Evolutionary conservation across 1,140 invertebrate genomes (phyloP).

Genomic region (Phortica variegata): DNA sequence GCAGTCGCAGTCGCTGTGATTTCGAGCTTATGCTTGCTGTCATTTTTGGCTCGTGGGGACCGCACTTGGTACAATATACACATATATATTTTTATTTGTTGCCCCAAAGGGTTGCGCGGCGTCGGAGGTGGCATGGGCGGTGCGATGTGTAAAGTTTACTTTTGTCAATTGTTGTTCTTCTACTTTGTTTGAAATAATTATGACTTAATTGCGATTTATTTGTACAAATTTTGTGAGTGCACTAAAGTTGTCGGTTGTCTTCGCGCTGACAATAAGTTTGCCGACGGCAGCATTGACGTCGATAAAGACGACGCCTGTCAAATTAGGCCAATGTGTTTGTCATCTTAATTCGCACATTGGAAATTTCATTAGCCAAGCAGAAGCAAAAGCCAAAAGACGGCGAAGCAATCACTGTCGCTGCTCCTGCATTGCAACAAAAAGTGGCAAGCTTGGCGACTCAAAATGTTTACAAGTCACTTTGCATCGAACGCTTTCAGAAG

Average conservation of each 20-base stretch:
- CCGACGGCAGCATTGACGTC: conserved; percentile 2
- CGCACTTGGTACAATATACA: conserved; percentile 18
- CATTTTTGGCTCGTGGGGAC: too few species aligned
- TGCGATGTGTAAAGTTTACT: conserved; percentile 12
- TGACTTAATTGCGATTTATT: conserved; percentile 49
- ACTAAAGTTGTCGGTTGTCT: conserved; percentile 6
- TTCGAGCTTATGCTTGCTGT: too few species aligned
- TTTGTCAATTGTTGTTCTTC: conserved; percentile 35
- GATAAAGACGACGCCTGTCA: conserved; percentile 24
- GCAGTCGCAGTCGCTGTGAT: too few species aligned
- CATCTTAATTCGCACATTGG: conserved; percentile 47
- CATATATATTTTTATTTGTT: conserved; percentile 34
- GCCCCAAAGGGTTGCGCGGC: too few species aligned
- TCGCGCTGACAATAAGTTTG: neutral
- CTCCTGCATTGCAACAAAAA: conserved; percentile 28
- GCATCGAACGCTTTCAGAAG: conserved; percentile 39
- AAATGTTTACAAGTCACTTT: conserved; percentile 55
- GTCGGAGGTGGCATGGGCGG: neutral
- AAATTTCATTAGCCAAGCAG: conserved; percentile 38
- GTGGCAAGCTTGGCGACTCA: conserved; percentile 27
- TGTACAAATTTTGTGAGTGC: conserved; percentile 45
- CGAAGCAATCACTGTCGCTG: neutral
- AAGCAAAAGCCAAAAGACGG: neutral
- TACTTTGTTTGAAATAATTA: conserved; percentile 50
- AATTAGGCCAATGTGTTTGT: conserved; percentile 56